These are phyloP conservation scores for Pseudopipra pipra DNA, from an alignment of 2,113 vertebrate genomes.

Conservation along the genomic window DNA sequence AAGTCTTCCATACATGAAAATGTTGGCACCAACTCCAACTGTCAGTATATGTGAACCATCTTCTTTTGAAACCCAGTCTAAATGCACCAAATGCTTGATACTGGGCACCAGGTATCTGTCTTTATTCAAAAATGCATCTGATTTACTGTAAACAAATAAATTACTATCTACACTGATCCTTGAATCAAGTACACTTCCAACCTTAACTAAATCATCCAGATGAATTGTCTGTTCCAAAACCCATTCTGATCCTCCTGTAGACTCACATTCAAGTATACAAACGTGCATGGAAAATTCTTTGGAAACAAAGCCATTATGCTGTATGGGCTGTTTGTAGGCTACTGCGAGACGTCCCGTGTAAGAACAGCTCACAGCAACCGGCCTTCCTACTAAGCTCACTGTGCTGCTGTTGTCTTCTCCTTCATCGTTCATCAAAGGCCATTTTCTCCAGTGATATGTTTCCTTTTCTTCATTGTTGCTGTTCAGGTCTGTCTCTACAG, in stretches of 20 bases:
- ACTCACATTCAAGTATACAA: conserved; percentile 98
- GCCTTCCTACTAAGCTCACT: conserved; percentile 87
- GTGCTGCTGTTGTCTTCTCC: conserved; percentile 90
- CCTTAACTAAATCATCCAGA: conserved; percentile 90
- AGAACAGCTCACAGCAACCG: conserved; percentile 96
- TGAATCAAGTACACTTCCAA: conserved; percentile 87
- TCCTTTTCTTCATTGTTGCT: conserved; percentile 62
- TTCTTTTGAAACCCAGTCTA: conserved; percentile 99
- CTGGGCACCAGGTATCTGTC: conserved; percentile 85
- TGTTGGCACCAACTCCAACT: conserved; percentile 94
- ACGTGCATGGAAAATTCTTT: conserved; percentile 98
- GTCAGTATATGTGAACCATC: conserved; percentile 98
- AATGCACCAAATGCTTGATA: conserved; percentile 95
- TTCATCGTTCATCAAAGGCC: conserved; percentile 95
- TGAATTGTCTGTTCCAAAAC: conserved; percentile 96
- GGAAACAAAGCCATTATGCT: conserved; percentile 76
- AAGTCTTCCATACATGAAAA: conserved; percentile 97
- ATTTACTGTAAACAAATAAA: conserved; percentile 96
- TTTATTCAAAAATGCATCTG: conserved; percentile 87
- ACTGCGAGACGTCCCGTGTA: conserved; percentile 95
- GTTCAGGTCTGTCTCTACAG: conserved; percentile 74
- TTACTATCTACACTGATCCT: conserved; percentile 96
- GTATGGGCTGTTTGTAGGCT: conserved; percentile 89
- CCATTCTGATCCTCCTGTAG: conserved; percentile 97
- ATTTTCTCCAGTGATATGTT: conserved; percentile 88